These are phyloP conservation scores for Corythornis cristatus DNA, from an alignment of 2,113 vertebrate species.

Conservation along the genomic window DNA sequence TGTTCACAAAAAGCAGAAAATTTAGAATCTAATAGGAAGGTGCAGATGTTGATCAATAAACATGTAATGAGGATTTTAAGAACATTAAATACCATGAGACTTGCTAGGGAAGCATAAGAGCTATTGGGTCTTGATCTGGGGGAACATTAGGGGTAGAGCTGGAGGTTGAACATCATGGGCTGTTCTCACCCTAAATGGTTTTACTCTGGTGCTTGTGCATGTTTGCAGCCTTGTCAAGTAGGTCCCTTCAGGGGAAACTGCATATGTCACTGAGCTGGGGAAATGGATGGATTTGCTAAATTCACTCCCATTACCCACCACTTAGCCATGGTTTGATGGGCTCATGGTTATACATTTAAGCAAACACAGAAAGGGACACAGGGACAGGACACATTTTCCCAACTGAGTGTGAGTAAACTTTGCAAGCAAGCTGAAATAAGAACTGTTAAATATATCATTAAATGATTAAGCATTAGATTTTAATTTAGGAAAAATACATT, in stretches of 20 bases:
- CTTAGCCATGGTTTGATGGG: neutral
- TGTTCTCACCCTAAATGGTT: neutral
- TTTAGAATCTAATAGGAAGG: neutral
- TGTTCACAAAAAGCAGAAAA: neutral
- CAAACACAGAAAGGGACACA: neutral
- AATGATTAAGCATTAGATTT: neutral
- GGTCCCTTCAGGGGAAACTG: conserved; percentile 2
- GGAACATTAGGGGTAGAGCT: neutral
- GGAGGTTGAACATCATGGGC: neutral
- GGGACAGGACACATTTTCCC: neutral
- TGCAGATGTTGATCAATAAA: neutral
- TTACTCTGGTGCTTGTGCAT: neutral
- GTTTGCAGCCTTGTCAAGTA: neutral
- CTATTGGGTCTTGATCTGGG: neutral
- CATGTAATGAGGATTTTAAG: neutral
- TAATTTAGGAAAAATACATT: neutral
- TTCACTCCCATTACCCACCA: neutral
- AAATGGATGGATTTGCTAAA: conserved; percentile 6
- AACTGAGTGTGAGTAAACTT: conserved; percentile 10
- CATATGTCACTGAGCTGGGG: neutral
- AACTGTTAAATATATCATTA: neutral
- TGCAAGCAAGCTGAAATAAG: neutral
- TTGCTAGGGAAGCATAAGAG: neutral
- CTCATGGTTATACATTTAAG: neutral
- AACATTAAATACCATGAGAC: neutral